Conservation (phyloP, 2,797 vertebrate species). For the Crocodylus rhombifer region DNA sequence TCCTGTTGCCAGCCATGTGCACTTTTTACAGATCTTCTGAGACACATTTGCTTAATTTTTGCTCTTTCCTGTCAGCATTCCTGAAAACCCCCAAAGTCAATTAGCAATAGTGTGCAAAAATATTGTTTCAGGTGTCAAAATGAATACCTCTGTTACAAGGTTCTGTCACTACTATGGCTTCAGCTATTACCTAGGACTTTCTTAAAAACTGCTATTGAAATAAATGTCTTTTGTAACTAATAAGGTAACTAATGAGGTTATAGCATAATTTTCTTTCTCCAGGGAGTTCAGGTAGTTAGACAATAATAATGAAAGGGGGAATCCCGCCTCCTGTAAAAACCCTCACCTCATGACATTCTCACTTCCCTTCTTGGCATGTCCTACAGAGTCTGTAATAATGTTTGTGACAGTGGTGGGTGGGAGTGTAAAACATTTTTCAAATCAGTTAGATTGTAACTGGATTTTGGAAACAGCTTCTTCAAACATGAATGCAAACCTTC, state of each 20-base stretch:
- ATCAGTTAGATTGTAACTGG: background rate
- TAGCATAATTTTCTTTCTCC: background rate
- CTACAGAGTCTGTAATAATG: background rate
- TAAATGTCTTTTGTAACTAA: background rate
- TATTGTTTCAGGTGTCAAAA: background rate
- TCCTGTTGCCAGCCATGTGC: background rate
- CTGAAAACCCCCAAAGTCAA: background rate
- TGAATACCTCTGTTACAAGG: background rate
- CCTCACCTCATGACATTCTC: background rate
- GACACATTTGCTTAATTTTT: background rate
- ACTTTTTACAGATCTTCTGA: background rate
- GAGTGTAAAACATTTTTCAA: background rate
- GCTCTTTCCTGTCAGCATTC: background rate
- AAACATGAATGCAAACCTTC: background rate
- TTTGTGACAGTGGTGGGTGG: background rate
- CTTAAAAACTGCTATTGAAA: rapidly evolving
- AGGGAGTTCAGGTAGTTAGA: background rate
- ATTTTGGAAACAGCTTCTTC: background rate
- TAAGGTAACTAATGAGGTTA: background rate
- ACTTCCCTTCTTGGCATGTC: background rate
- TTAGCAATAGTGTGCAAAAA: background rate
- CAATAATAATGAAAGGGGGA: background rate
- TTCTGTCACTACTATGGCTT: background rate
- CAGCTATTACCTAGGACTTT: background rate
- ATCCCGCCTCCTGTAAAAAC: background rate